Conservation (phyloP, 64 coral and sea anemone species). For the Exaiptasia diaphana region DNA sequence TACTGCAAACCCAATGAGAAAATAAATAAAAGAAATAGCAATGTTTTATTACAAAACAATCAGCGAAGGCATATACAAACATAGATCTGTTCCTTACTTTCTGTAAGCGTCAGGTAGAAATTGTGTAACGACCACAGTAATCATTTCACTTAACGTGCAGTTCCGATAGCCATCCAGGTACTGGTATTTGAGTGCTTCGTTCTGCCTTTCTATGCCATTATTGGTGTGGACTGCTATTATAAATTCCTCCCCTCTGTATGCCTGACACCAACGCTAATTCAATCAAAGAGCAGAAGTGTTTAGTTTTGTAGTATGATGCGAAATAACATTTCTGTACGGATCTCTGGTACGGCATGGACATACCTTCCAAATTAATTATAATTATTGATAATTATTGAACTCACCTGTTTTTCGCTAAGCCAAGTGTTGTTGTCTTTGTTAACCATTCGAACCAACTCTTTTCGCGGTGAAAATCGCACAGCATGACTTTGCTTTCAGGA, state of each 20-base stretch:
- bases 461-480: slow-evolving; percentile 55
- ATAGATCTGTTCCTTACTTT: slow-evolving; percentile 43
- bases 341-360: too few species aligned
- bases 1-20: too few species aligned
- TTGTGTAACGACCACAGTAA: slow-evolving; percentile 23
- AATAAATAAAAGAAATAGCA: too few species aligned
- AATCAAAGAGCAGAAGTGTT: background rate
- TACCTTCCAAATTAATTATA: too few species aligned
- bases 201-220: slow-evolving; percentile 59
- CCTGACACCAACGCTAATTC: slow-evolving; percentile 31
- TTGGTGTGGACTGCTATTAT: slow-evolving; percentile 51
- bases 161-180: slow-evolving; percentile 33
- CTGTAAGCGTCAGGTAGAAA: slow-evolving; percentile 40
- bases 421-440: slow-evolving; percentile 44
- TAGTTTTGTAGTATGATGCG: too few species aligned
- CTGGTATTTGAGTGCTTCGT: slow-evolving; percentile 57
- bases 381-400: too few species aligned
- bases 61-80: background rate
- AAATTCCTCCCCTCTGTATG: slow-evolving; percentile 29
- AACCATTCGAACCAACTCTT: slow-evolving; percentile 49
- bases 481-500: slow-evolving; percentile 1
- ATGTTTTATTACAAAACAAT: background rate
- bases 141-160: slow-evolving; percentile 30
- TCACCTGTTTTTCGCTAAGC: slow-evolving; percentile 36
- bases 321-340: too few species aligned